Conservation (phyloP, 2,797 vertebrate species). For the Geotria australis region DNA sequence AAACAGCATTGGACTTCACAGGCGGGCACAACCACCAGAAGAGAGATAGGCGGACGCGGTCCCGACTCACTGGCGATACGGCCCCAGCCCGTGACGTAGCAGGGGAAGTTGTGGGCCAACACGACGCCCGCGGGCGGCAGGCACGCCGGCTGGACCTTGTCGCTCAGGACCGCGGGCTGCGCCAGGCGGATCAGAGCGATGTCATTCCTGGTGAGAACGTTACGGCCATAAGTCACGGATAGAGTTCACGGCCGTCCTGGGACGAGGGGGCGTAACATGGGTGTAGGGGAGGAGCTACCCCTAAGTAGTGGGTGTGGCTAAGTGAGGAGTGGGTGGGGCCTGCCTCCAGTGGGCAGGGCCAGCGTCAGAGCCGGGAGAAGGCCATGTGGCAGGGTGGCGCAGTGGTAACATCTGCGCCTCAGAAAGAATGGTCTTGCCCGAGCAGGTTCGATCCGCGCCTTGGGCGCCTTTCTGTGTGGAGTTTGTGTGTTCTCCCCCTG, state of each 20-base stretch:
- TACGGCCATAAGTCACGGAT: background rate
- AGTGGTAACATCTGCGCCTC: no score
- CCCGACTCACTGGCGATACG: slow-evolving; percentile 15
- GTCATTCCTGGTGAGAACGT: slow-evolving; percentile 13
- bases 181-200: slow-evolving; percentile 27
- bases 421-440: no score
- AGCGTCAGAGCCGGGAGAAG: no score
- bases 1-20: background rate
- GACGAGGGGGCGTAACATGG: background rate
- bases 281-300: no score
- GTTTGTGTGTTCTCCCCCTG: no score
- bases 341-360: no score
- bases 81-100: slow-evolving; percentile 29
- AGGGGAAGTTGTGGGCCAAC: slow-evolving; percentile 12
- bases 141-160: slow-evolving; percentile 14
- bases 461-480: no score
- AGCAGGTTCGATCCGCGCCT: no score
- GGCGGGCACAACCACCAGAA: background rate
- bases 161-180: slow-evolving; percentile 10
- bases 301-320: background rate
- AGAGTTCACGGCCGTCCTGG: background rate
- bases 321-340: no score
- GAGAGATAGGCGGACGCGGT: background rate
- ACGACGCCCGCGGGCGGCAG: slow-evolving; percentile 10
- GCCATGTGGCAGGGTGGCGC: no score